A percentile compares a stretch with the other conserved stretches of the same genome.
These are phyloP conservation scores for Helostoma temminkii DNA, from an alignment of 2,797 vertebrate genomes.

Conservation along the genomic window DNA sequence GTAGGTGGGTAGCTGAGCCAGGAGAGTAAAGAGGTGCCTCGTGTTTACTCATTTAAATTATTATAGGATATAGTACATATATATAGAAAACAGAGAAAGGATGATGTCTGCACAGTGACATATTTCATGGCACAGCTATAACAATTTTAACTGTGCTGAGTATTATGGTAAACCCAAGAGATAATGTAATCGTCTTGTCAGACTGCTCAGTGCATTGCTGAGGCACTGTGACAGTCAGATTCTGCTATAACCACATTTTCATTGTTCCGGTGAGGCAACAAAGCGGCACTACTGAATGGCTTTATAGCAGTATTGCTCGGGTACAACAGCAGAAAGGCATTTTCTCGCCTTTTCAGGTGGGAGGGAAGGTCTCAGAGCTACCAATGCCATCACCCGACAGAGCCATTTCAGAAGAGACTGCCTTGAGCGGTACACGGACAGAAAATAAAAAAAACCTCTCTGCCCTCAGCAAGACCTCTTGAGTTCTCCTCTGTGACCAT, in stretches of 20 bases:
- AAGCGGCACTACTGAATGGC: conserved; percentile 16
- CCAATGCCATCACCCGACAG: conserved; percentile 56
- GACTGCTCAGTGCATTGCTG: background rate
- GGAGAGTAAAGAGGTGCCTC: background rate
- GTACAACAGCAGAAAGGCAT: conserved; percentile 26
- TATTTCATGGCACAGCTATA: conserved; percentile 16
- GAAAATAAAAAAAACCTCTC: conserved; percentile 38
- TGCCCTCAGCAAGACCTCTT: conserved; percentile 69
- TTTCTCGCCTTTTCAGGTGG: conserved; percentile 47
- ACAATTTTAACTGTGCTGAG: conserved; percentile 20
- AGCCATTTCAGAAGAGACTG: conserved; percentile 59
- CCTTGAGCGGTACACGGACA: conserved; percentile 54
- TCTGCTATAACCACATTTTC: conserved; percentile 40
- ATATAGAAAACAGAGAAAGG: background rate
- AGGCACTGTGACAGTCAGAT: conserved; percentile 27
- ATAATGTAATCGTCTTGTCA: conserved; percentile 39
- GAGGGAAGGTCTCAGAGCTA: conserved; percentile 61
- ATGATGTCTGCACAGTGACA: conserved; percentile 12
- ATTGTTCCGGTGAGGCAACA: conserved; percentile 43
- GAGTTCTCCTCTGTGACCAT: conserved; percentile 49
- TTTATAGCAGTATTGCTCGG: conserved; percentile 2
- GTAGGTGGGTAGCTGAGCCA: too few relatives aligned
- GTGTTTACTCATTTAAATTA: background rate
- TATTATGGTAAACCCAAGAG: conserved; percentile 21
- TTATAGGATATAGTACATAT: too few relatives aligned